phyloP scores from a whole-genome alignment of 2,113 vertebrate species.

The Saguinus midas region DNA sequence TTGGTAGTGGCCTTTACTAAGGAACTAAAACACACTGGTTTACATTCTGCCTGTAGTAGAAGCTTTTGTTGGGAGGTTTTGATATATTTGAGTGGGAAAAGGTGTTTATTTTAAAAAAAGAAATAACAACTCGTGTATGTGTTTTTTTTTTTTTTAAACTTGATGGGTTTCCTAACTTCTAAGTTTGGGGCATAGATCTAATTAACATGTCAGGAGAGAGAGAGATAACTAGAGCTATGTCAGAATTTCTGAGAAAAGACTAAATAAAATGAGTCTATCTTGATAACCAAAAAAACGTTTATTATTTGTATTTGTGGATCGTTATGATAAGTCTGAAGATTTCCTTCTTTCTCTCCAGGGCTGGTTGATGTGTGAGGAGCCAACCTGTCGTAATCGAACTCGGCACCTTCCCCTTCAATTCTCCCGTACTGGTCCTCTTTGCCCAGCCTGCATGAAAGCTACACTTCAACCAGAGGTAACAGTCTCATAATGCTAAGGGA shows the following conservation, averaged over 20 bases:
- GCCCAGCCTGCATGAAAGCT: conserved; percentile 91
- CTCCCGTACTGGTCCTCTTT: conserved; percentile 92
- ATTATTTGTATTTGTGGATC: neutral
- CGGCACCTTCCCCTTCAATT: conserved; percentile 91
- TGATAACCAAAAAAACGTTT: neutral
- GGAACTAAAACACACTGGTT: neutral
- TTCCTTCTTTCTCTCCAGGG: conserved; percentile 83
- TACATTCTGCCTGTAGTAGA: neutral
- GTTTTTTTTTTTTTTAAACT: neutral
- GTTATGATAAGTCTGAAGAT: neutral
- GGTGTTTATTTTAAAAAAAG: neutral
- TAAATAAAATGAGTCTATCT: neutral
- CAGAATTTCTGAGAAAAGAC: conserved; percentile 1
- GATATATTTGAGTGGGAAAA: neutral
- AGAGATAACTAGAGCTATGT: neutral
- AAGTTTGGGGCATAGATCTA: neutral
- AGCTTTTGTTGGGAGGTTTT: neutral
- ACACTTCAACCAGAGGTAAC: conserved; percentile 90
- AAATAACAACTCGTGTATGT: neutral
- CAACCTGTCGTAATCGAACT: conserved; percentile 91
- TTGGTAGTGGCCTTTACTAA: neutral
- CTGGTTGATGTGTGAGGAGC: conserved; percentile 97
- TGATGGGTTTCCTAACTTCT: conserved; percentile 37
- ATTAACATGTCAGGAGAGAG: neutral
- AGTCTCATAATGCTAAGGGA: neutral